Evolutionary conservation across 2,888 invertebrate genomes (phyloP).

Genomic region (Euplagia quadripunctaria): DNA sequence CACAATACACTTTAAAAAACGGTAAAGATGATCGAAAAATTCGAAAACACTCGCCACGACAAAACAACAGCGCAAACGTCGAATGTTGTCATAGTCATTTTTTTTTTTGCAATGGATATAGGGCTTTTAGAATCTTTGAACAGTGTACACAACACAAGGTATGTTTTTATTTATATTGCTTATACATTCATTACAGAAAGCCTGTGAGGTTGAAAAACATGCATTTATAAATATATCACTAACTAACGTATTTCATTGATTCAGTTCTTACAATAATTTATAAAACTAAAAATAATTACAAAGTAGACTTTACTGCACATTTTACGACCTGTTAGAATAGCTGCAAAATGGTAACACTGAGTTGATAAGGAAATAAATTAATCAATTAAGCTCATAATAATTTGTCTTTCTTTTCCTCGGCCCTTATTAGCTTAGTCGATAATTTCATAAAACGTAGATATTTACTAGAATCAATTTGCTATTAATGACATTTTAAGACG

Average conservation of each 20-base stretch:
- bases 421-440: neutral
- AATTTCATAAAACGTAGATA: neutral
- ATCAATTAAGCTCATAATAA: neutral
- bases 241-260: neutral
- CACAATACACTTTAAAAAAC: neutral
- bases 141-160: neutral
- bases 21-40: neutral
- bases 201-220: no score
- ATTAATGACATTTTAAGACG: neutral
- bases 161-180: neutral
- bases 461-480: neutral
- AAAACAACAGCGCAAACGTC: neutral
- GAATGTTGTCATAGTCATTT: neutral
- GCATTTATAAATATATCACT: neutral
- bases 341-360: neutral
- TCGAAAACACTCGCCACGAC: neutral
- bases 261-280: conserved; percentile 1
- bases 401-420: neutral
- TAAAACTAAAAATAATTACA: neutral
- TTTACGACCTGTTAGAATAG: neutral
- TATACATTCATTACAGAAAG: no score
- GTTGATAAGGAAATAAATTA: neutral
- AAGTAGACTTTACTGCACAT: neutral
- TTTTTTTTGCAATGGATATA: neutral
- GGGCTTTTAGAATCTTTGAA: no score